Evolutionary conservation across 2,888 invertebrate genomes (phyloP), one percentile per base, ranked within the genome.

Genomic region (Oscheius myriophilus): DNA sequence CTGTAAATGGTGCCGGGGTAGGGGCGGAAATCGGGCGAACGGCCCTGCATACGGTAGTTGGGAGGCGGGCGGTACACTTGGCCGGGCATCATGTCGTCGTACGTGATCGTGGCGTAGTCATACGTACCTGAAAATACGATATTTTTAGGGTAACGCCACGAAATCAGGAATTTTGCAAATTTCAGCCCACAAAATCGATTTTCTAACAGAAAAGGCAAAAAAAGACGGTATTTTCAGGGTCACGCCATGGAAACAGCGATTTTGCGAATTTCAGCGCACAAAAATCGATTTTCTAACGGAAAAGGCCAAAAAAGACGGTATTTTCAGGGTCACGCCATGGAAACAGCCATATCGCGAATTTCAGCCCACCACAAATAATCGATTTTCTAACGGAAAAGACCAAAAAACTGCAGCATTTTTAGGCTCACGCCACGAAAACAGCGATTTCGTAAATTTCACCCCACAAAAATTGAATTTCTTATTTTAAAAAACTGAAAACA

Each of bases 21-120:
- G 18, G 53, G 18, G 21, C 67, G 59, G 49, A 49, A 67, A 21
- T 67, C 67, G 16, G 61, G 65, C 21, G 54, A 49, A 4, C 63
- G 63, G 11, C 58, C 21, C 18, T 72, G 67, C 18, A 72, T 62
- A 46, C 73, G 76, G 51, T 76, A 77, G 25, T 70, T 70, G 4
- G 77, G 75, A 1, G 75, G 78, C 45, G 78, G 70, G 21, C 71
- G 69, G 53, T 68, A 67, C 46, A 66, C 58, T 33, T 73, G 73
- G 21, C 65, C 71, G n/a, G 72, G 74, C 54, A 76, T 54, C 74
- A 80, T 78, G 39, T 82, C 82, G 46, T 78, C 80, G 68, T 82
- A 82, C 25, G 79, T 70, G 52, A 82, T 82, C 2, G 79, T 78
- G 11, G 81, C 82, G 58, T 82, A 82, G 54, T 82, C 81, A 63